Percentiles rank a stretch among this genome's conserved stretches.
Evolutionary conservation across 1,140 invertebrate genomes (phyloP).

Genomic region (Ceratitis capitata): DNA sequence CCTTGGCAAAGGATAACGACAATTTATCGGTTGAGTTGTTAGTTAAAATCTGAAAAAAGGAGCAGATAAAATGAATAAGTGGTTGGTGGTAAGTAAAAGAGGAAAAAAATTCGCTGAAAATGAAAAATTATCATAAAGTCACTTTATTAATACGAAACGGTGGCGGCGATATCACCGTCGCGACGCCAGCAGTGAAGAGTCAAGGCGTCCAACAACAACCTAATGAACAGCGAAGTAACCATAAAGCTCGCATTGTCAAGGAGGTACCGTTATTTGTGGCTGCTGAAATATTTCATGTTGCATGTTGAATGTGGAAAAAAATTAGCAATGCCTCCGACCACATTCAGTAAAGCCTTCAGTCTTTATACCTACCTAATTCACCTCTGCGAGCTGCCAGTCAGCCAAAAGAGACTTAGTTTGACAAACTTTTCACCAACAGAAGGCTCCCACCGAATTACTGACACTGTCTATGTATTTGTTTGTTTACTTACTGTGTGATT

Average conservation of each 20-base stretch:
- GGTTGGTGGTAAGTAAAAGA: background rate
- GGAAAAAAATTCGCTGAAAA: background rate
- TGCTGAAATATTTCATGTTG: background rate
- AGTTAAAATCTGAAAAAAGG: background rate
- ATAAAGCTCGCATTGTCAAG: background rate
- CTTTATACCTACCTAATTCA: background rate
- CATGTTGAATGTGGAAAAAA: slow-evolving; percentile 1
- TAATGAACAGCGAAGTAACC: background rate
- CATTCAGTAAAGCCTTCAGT: background rate
- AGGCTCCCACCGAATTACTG: background rate
- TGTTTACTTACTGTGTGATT: background rate
- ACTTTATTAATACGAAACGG: slow-evolving; percentile 38
- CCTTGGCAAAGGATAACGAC: background rate
- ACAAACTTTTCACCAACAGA: background rate
- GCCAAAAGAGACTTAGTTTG: background rate
- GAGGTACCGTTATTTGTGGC: background rate
- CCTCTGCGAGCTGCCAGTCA: background rate
- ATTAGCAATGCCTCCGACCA: background rate
- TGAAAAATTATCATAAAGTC: slow-evolving; percentile 41
- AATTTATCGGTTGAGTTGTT: slow-evolving; percentile 26
- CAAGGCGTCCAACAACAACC: slow-evolving; percentile 6
- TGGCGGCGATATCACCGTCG: slow-evolving; percentile 33
- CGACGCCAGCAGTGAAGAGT: background rate
- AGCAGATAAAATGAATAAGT: background rate
- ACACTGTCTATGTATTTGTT: background rate